Evolutionary conservation across 2,797 vertebrate genomes (phyloP).

Genomic region (Sebastes ruberrimus): DNA sequence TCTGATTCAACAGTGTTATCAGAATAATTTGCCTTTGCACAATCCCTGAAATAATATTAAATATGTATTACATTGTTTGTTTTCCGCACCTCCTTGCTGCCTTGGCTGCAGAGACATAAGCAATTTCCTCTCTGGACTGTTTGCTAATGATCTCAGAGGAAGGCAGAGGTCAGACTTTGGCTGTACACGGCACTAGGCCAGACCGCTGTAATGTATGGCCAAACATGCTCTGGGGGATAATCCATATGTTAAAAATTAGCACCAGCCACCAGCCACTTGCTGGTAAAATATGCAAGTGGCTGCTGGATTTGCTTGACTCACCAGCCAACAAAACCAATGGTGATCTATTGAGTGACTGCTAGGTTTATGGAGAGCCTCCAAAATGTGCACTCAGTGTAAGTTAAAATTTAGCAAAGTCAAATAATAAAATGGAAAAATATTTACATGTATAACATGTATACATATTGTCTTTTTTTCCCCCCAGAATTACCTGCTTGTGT

Average conservation of each 20-base stretch:
- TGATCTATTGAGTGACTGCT: no score
- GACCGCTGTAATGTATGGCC: neutral
- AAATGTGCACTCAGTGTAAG: neutral
- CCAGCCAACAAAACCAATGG: no score
- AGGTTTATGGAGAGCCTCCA: neutral
- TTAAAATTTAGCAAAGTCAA: neutral
- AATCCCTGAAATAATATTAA: neutral
- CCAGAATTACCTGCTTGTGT: neutral
- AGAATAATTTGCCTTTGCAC: neutral
- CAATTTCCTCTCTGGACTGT: conserved; percentile 42
- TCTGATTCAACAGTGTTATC: neutral
- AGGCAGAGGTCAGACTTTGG: conserved; percentile 17
- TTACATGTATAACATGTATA: neutral
- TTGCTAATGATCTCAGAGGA: conserved; percentile 44
- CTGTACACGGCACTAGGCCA: neutral
- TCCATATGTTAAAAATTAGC: no score
- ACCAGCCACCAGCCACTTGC: no score
- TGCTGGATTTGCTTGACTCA: no score
- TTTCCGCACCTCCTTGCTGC: conserved; percentile 4
- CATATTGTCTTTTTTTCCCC: neutral
- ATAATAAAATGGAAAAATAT: neutral
- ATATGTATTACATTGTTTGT: conserved; percentile 20
- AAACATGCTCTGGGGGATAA: neutral
- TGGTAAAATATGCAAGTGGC: no score
- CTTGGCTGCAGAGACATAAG: conserved; percentile 26